phyloP scores from a whole-genome alignment of 2,888 invertebrate genomes.

The Hypercompe scribonia region DNA sequence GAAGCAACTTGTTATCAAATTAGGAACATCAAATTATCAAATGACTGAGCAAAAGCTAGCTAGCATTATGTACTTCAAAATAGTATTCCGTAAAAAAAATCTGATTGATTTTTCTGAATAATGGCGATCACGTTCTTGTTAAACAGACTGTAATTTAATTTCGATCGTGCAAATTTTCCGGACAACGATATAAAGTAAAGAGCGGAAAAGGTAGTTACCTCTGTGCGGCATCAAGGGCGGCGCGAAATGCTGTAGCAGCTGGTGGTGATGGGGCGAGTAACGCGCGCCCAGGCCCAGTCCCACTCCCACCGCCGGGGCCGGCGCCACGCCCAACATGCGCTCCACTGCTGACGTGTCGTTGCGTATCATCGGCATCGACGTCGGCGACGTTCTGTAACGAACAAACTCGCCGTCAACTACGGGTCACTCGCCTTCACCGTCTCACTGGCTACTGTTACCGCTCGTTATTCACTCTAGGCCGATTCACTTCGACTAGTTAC shows the following conservation, averaged over 20 bases:
- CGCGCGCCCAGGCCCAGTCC: slow-evolving; percentile 51
- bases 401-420: slow-evolving; percentile 9
- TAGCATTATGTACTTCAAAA: too few relatives aligned
- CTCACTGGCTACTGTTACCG: neutral
- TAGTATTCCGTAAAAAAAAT: too few relatives aligned
- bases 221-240: slow-evolving; percentile 87
- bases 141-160: neutral
- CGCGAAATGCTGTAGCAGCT: slow-evolving; percentile 74
- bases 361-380: slow-evolving; percentile 58
- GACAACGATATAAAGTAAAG: neutral
- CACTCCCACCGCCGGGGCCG: slow-evolving; percentile 19
- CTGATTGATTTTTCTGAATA: too few relatives aligned
- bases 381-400: slow-evolving; percentile 75
- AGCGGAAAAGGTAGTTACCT: slow-evolving; percentile 27
- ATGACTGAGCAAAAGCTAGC: too few relatives aligned
- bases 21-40: too few relatives aligned
- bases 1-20: too few relatives aligned
- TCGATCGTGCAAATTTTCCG: neutral
- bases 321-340: slow-evolving; percentile 30
- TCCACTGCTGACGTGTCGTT: slow-evolving; percentile 54
- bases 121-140: too few relatives aligned
- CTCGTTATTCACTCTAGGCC: neutral
- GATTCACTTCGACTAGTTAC: neutral
- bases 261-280: slow-evolving; percentile 78
- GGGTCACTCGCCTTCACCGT: neutral